Conservation (phyloP, 2,888 invertebrate species). For the Napeogenes sylphis region DNA sequence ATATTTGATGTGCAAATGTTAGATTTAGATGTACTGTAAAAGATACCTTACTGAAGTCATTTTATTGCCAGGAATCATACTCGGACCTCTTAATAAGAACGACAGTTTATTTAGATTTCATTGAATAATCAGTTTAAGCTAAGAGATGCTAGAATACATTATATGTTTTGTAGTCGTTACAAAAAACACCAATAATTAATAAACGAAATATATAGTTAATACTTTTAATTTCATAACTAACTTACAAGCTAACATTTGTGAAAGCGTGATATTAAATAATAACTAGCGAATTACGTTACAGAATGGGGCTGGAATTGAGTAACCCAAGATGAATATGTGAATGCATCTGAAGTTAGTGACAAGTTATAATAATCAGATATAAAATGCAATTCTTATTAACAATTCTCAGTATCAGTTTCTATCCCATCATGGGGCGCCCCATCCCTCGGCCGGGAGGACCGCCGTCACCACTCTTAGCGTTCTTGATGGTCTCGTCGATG, state of each 20-base stretch:
- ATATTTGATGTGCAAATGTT: too few relatives aligned
- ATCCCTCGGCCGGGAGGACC: conserved; percentile 80
- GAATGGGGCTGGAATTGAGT: conserved; percentile 4
- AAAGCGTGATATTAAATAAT: conserved; percentile 35
- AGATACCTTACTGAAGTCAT: too few relatives aligned
- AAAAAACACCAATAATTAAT: too few relatives aligned
- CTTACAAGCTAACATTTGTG: conserved; percentile 41
- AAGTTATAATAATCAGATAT: neutral
- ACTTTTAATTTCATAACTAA: conserved; percentile 43
- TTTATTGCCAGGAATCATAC: too few relatives aligned
- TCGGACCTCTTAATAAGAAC: too few relatives aligned
- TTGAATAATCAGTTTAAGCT: too few relatives aligned
- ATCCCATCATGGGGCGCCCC: conserved; percentile 85
- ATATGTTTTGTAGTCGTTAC: too few relatives aligned
- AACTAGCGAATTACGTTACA: neutral
- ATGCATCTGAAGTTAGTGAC: neutral
- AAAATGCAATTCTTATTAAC: too few relatives aligned
- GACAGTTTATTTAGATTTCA: too few relatives aligned
- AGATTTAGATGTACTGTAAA: too few relatives aligned
- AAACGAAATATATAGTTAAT: conserved; percentile 10
- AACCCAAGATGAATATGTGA: neutral
- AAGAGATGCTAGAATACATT: too few relatives aligned
- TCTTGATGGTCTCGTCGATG: conserved; percentile 99
- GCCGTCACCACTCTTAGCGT: conserved; percentile 81
- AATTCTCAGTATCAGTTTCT: conserved; percentile 18